Evolutionary conservation across 2,797 vertebrate species (phyloP).

Genomic region (Nothura maculosa): DNA sequence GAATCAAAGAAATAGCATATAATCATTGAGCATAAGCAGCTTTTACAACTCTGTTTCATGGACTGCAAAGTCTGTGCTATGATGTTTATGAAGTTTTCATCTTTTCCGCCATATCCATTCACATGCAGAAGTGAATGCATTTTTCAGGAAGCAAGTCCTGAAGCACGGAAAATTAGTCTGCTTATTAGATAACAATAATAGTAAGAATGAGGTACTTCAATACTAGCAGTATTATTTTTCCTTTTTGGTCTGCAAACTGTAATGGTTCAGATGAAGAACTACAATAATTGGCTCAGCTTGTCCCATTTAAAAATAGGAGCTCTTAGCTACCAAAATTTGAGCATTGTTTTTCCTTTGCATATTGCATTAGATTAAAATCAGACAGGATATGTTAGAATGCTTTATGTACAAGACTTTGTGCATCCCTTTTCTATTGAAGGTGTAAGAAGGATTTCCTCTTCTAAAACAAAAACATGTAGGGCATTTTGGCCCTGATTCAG

Average conservation of each 20-base stretch:
- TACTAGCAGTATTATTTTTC: not conserved
- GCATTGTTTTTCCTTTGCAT: not conserved
- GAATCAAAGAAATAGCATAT: not conserved
- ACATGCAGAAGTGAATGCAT: rapidly evolving
- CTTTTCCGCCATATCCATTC: rapidly evolving
- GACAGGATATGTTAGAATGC: not conserved
- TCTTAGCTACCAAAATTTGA: not conserved
- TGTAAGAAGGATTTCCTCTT: not conserved
- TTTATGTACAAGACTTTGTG: not conserved
- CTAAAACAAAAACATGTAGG: not conserved
- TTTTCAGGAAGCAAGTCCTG: not conserved
- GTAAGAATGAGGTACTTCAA: too few species aligned
- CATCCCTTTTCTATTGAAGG: not conserved
- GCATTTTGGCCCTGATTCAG: not conserved
- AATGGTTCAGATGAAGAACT: not conserved
- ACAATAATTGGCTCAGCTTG: not conserved
- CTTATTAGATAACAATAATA: not conserved
- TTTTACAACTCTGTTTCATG: not conserved
- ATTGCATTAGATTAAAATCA: not conserved
- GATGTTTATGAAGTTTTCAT: not conserved
- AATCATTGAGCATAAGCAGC: not conserved
- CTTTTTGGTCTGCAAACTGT: not conserved
- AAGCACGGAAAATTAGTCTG: not conserved
- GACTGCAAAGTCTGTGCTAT: not conserved
- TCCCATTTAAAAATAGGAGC: not conserved